Conservation (phyloP, 2,888 invertebrate genomes). For the Drosophila mettleri region DNA sequence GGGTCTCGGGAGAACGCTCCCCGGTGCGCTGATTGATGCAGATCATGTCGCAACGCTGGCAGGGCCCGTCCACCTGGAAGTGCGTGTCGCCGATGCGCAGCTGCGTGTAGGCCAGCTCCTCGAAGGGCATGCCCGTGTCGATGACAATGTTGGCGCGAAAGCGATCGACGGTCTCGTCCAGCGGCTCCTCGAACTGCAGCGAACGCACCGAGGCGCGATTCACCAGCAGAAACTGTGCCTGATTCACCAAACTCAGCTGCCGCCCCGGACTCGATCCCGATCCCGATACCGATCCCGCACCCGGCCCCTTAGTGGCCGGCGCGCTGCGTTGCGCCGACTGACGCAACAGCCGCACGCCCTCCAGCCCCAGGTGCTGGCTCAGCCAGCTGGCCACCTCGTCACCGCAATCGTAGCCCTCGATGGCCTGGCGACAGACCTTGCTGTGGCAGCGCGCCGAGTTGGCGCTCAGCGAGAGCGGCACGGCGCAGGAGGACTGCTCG, state of each 20-base stretch:
- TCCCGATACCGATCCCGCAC: no score
- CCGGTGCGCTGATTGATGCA: conserved; percentile 96
- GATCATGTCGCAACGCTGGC: conserved; percentile 97
- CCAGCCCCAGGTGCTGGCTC: conserved; percentile 88
- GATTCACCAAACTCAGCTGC: conserved; percentile 90
- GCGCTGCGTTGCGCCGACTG: conserved; percentile 85
- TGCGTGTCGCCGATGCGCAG: conserved; percentile 88
- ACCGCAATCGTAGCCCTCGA: conserved; percentile 94
- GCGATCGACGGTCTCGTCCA: conserved; percentile 89
- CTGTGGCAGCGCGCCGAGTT: conserved; percentile 88
- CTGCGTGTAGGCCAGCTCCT: conserved; percentile 90
- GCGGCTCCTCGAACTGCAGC: conserved; percentile 86
- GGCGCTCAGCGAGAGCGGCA: conserved; percentile 86
- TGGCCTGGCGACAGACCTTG: conserved; percentile 93
- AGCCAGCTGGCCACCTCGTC: conserved; percentile 93
- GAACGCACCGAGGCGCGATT: conserved; percentile 91
- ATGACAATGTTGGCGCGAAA: conserved; percentile 97
- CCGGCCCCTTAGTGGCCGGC: conserved; percentile 45
- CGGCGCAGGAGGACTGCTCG: conserved; percentile 86
- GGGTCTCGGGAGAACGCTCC: conserved; percentile 91
- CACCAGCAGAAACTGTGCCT: conserved; percentile 94
- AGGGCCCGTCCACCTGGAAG: conserved; percentile 90
- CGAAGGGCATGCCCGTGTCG: conserved; percentile 89
- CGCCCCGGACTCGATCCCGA: no score
- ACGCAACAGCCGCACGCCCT: conserved; percentile 89